Conservation (phyloP, 2,888 invertebrate genomes). For the Nomada hirtipes region DNA sequence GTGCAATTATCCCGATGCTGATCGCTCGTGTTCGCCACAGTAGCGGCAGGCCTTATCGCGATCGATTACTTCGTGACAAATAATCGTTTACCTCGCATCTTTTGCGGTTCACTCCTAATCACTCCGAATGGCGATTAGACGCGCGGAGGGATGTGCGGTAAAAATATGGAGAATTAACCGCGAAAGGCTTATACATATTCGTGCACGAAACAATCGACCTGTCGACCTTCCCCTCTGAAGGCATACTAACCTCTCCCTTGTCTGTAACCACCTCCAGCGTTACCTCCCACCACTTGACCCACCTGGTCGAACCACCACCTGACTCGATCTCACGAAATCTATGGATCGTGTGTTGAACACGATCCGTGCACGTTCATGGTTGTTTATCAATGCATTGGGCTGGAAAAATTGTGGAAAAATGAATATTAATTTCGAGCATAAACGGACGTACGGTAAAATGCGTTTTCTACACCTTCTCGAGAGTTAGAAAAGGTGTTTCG, state of each 20-base stretch:
- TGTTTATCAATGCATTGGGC: neutral
- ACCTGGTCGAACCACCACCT: constrained; percentile 76
- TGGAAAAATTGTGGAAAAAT: neutral
- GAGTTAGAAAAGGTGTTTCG: constrained; percentile 43
- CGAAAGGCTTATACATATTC: constrained; percentile 1
- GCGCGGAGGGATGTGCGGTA: neutral
- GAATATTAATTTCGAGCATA: too few relatives aligned
- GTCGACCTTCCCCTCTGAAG: constrained; percentile 71
- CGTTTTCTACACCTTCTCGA: constrained; percentile 12
- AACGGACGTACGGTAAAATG: neutral
- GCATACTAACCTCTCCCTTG: constrained; percentile 69
- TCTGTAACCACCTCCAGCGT: constrained; percentile 53
- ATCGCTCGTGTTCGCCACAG: neutral
- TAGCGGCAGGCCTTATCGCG: neutral
- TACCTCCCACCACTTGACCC: constrained; percentile 66
- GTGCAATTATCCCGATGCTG: constrained; percentile 23
- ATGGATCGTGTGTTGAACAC: constrained; percentile 50
- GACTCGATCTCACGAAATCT: constrained; percentile 72
- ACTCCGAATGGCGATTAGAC: neutral
- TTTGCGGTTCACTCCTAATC: neutral
- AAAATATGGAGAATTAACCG: neutral
- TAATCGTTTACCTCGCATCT: neutral
- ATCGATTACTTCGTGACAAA: neutral
- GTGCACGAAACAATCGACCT: constrained; percentile 66
- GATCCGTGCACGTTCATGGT: constrained; percentile 28